Conservation (phyloP, 2,113 vertebrate genomes). For the Ammospiza nelsoni region DNA sequence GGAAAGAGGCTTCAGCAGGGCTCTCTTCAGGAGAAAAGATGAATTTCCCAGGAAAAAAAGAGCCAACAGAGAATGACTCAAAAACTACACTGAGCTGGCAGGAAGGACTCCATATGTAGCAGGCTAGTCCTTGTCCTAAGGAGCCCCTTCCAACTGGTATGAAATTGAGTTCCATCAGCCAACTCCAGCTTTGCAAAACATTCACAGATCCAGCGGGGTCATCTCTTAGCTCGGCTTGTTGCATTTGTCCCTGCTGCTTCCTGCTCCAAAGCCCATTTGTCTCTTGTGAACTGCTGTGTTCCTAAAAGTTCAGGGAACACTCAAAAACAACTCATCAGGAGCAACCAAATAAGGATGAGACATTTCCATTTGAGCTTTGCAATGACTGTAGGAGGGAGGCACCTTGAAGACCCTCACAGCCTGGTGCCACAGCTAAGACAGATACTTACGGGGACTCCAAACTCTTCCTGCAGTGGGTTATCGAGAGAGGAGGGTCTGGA, state of each 20-base stretch:
- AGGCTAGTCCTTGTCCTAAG: background rate
- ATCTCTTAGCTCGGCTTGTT: background rate
- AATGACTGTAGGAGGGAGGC: background rate
- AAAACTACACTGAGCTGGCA: background rate
- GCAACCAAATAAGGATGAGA: background rate
- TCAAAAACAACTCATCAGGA: background rate
- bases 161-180: background rate
- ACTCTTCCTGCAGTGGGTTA: constrained; percentile 99
- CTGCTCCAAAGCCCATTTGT: background rate
- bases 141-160: background rate
- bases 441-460: constrained; percentile 98
- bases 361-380: background rate
- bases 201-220: background rate
- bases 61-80: background rate
- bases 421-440: background rate
- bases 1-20: background rate
- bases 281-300: background rate
- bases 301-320: background rate
- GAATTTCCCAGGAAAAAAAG: background rate
- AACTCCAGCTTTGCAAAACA: background rate
- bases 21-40: background rate
- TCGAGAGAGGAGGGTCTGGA: constrained; percentile 97
- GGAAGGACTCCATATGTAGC: background rate
- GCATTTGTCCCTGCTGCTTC: background rate
- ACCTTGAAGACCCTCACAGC: background rate